Conservation (phyloP, 1,140 invertebrate genomes). For the Bombus haemorrhoidalis region DNA sequence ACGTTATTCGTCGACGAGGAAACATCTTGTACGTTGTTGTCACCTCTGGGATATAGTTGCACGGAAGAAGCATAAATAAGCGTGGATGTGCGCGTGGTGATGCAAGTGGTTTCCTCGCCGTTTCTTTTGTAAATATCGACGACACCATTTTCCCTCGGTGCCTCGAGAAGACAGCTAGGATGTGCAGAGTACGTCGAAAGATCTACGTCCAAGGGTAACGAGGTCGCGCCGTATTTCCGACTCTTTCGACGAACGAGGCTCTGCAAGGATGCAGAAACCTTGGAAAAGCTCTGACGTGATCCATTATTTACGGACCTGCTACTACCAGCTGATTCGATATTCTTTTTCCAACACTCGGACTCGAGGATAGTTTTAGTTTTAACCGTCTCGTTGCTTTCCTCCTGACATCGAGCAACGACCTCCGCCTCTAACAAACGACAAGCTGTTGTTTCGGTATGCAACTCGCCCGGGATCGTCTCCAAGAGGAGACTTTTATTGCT, state of each 20-base stretch:
- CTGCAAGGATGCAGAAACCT: constrained; percentile 57
- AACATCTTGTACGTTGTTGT: constrained; percentile 35
- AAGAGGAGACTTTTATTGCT: constrained; percentile 25
- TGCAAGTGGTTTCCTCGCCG: constrained; percentile 33
- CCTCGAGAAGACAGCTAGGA: constrained; percentile 46
- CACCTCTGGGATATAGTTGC: constrained; percentile 57
- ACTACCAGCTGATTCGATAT: constrained; percentile 31
- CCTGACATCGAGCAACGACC: constrained; percentile 31
- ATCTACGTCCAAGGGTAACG: constrained; percentile 52
- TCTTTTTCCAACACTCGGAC: constrained; percentile 43
- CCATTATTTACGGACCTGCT: constrained; percentile 24
- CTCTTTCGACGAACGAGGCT: constrained; percentile 51
- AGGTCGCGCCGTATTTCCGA: constrained; percentile 46
- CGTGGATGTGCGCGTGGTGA: constrained; percentile 54
- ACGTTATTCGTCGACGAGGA: constrained; percentile 46
- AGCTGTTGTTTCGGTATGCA: constrained; percentile 26
- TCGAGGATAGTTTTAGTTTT: constrained; percentile 39
- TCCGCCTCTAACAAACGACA: constrained; percentile 33
- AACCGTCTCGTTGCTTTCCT: constrained; percentile 42
- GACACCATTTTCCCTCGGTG: constrained; percentile 32
- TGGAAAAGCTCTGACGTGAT: constrained; percentile 45
- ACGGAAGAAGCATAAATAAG: constrained; percentile 47
- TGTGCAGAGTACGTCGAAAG: constrained; percentile 60
- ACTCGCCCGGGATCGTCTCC: constrained; percentile 41
- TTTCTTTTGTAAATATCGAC: constrained; percentile 20